A percentile compares a stretch with the other conserved stretches of the same genome.
phyloP scores from a whole-genome alignment of 2,113 vertebrate species.

The Paradoxurus hermaphroditus region DNA sequence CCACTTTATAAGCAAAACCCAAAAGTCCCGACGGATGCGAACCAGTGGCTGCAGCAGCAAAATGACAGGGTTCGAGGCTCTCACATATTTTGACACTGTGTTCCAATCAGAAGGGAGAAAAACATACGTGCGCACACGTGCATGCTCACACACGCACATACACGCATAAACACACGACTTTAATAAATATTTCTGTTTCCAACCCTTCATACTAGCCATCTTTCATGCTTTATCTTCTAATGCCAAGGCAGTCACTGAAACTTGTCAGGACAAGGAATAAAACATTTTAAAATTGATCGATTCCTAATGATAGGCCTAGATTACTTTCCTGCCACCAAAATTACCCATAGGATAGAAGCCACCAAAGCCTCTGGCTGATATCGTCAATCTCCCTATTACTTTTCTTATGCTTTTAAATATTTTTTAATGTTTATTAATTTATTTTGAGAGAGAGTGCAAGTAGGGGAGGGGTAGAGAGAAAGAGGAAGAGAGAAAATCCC shows the following conservation, averaged over 20 bases:
- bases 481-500: too few species aligned
- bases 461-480: too few species aligned
- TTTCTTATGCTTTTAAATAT: too few species aligned
- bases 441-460: too few species aligned
- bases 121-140: not conserved
- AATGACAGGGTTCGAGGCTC: not conserved
- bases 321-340: slow-evolving; percentile 20
- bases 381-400: not conserved
- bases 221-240: not conserved
- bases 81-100: not conserved
- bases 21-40: not conserved
- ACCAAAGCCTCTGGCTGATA: not conserved
- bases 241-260: not conserved
- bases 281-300: slow-evolving; percentile 11
- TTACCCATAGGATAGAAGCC: slow-evolving; percentile 11
- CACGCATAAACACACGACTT: not conserved
- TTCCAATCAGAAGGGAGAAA: not conserved
- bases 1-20: not conserved
- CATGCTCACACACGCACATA: not conserved
- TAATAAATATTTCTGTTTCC: not conserved
- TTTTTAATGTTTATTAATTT: too few species aligned
- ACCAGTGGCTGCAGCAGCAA: not conserved
- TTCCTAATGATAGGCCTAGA: slow-evolving; percentile 28
- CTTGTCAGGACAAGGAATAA: not conserved
- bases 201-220: not conserved